A percentile compares a stretch with the other conserved stretches of the same genome.
phyloP scores from a whole-genome alignment of 2,113 vertebrate species.

The Eurypyga helias region DNA sequence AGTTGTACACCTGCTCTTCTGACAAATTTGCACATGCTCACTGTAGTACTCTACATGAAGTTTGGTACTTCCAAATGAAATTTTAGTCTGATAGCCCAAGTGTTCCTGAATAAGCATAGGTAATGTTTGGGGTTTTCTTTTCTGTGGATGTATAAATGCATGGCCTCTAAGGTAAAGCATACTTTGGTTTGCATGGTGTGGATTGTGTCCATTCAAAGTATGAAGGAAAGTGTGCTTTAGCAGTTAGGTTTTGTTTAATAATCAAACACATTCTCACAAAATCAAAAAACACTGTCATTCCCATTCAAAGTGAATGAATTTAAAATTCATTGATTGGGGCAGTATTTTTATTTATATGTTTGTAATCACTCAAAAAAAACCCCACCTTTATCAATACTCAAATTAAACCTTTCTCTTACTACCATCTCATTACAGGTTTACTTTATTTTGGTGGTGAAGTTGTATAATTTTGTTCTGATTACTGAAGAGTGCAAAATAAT shows the following conservation, averaged over 20 bases:
- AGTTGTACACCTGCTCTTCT: not conserved
- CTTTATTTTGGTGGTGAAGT: not conserved
- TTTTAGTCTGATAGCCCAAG: not conserved
- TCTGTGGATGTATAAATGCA: not conserved
- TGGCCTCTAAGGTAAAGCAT: not conserved
- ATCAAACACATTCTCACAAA: not conserved
- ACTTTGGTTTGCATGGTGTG: not conserved
- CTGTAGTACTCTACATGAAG: not conserved
- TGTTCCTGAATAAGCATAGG: not conserved
- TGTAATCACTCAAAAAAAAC: not conserved
- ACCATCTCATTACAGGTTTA: not conserved
- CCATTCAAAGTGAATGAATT: not conserved
- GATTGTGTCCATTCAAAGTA: not conserved
- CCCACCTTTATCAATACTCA: not conserved
- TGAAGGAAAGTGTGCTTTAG: not conserved
- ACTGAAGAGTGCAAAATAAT: not conserved
- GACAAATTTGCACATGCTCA: not conserved
- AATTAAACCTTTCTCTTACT: not conserved
- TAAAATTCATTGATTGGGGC: not conserved
- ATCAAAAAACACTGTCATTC: not conserved
- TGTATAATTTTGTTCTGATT: not conserved
- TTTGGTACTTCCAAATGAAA: not conserved
- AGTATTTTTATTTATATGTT: not conserved
- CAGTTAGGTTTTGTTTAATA: not conserved
- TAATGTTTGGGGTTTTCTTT: not conserved